Conservation (phyloP, 2,888 invertebrate genomes). For the Gymnocheta viridis region DNA sequence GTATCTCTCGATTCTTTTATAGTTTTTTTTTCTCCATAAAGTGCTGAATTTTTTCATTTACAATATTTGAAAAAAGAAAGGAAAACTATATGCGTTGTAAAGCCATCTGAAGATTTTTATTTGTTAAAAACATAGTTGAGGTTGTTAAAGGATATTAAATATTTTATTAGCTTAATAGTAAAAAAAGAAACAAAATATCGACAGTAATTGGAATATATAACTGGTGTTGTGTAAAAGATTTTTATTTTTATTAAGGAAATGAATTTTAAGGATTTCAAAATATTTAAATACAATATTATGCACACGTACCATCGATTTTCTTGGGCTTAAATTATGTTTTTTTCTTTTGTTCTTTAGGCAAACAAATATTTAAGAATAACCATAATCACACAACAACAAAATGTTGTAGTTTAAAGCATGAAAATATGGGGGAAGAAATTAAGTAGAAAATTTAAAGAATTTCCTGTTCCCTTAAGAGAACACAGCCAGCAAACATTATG, state of each 20-base stretch:
- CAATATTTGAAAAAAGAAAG: neutral
- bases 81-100: neutral
- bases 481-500: slow-evolving; percentile 1
- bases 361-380: neutral
- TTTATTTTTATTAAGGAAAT: neutral
- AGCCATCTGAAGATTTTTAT: neutral
- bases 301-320: neutral
- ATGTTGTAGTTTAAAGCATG: neutral
- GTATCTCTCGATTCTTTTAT: neutral
- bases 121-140: neutral
- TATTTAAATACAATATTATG: neutral
- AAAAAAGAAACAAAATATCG: neutral
- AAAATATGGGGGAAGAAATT: neutral
- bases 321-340: neutral
- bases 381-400: neutral
- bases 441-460: neutral
- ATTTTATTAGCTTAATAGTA: neutral
- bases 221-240: neutral
- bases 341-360: neutral
- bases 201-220: neutral
- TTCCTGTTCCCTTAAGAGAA: neutral
- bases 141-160: slow-evolving; percentile 5
- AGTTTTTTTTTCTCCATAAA: neutral
- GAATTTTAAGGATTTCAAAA: neutral
- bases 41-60: neutral